Evolutionary conservation across 2,797 vertebrate genomes (phyloP), one percentile per base, ranked within the genome.

Genomic region (Trichosurus vulpecula): DNA sequence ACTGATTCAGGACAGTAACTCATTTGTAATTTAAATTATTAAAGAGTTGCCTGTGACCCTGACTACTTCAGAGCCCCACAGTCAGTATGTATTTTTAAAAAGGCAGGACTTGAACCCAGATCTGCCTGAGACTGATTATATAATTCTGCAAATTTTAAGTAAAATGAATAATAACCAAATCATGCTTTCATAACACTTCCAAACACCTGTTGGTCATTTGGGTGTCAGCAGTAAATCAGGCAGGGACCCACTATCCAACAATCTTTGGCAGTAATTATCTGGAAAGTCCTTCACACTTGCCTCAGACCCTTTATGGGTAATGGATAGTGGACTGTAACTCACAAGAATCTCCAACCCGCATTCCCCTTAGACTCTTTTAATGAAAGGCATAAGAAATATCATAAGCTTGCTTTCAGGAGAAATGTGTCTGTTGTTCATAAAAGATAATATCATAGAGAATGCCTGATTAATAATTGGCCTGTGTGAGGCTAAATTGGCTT

Each of bases 191-290:
- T 29, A 10, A 53, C n/a, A 91, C 89, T 53, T 92, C 11, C 51
- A n/a, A 47, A 52, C 3, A 31, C 3, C 47, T 91, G 12, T 56
- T 74, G 58, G 66, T 87, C 61, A 93, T 92, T 58, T 93, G 54
- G 66, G 25, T 61, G 53, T 47, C 93, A 52, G 93, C 54, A 47
- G 19, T 25, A 51, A 95, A 29, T 6, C 11, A 54, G 58, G 53
- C n/a, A 81, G 54, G 14, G 30, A 90, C 0, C 3, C 29, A 57
- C 30, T 61, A 27, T 81, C 56, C 13, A 0, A 16, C 1, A 0
- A 54, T 52, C 57, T 52, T 6, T 52, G 93, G 91, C 81, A 92
- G 90, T 91, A 97, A 52, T 54, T 91, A 94, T 91, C 57, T 91
- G 6, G 25, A 30, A 61, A 56, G 14, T 47, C 55, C 55, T 89